Conservation (phyloP, 2,113 vertebrate species). For the Loxodonta africana region DNA sequence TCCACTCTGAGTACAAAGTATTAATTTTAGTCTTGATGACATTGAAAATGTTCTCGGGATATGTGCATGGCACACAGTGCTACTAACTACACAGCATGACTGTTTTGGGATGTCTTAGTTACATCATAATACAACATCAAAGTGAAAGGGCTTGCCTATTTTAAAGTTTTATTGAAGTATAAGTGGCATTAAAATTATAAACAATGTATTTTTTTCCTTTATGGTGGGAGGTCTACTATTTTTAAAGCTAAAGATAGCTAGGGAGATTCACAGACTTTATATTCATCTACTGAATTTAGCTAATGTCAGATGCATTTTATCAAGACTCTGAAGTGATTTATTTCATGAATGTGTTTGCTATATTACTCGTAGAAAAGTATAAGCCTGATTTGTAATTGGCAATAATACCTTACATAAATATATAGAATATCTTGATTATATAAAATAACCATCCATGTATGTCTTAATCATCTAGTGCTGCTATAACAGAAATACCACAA, state of each 20-base stretch:
- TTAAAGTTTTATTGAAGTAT: not conserved
- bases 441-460: not conserved
- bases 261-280: not conserved
- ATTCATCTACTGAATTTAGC: not conserved
- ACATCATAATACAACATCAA: not conserved
- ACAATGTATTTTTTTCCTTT: not conserved
- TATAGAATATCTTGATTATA: not conserved
- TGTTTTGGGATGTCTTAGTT: not conserved
- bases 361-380: not conserved
- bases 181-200: not conserved
- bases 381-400: not conserved
- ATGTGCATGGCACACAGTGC: not conserved
- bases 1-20: not conserved
- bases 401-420: not conserved
- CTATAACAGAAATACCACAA: no score
- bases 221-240: not conserved
- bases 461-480: no score
- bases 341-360: not conserved
- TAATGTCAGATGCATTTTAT: slow-evolving; percentile 2
- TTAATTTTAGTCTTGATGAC: slow-evolving; percentile 3
- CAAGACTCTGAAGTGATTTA: not conserved
- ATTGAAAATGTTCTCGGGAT: not conserved
- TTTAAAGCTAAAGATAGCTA: not conserved
- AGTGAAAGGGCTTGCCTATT: not conserved
- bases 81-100: not conserved